Evolutionary conservation across 2,113 vertebrate genomes (phyloP), one percentile per base, ranked within the genome.

Genomic region (Pachypanchax playfairii): DNA sequence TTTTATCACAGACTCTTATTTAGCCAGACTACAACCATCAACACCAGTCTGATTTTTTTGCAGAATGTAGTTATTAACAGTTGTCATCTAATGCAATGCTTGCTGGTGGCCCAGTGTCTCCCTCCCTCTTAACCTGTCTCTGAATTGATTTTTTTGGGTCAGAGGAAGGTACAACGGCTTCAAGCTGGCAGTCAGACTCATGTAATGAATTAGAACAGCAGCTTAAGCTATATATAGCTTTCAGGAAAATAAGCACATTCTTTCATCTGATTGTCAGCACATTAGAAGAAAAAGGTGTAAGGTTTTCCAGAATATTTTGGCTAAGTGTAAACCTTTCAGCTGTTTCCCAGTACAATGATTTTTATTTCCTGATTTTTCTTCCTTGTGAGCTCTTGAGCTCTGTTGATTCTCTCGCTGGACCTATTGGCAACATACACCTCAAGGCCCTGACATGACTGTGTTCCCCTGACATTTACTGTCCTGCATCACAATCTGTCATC

Each of bases 1-100:
- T 76, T 48, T 65, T 65, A 87, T 70, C 53, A 72, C 61, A 75
- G 73, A 52, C 62, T 47, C 36, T 51, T 66, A 64, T 70, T 85
- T 65, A 75, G 60, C 31, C 56, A 21, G 57, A 61, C 85, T 58
- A 54, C 36, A 33, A 70, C 67, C 72, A 75, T 64, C 64, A 70
- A 55, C 75, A 73, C 70, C 74, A 73, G 67, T 64, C 52, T 67
- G 48, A 38, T 81, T 24, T 75, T 56, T 63, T 52, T 63, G 47
- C 74, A 62, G 51, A 65, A 80, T 68, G 85, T 76, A 77, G 69
- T 82, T 81, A 79, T 58, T 79, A 84, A 73, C 83, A 77, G 78
- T 68, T 21, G 69, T 69, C 74, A 63, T 57, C 49, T 76, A 72
- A 68, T 65, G 72, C 76, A 54, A 64, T 53, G 51, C 31, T 68